Conservation (phyloP, 2,797 vertebrate species). For the Anableps anableps region DNA sequence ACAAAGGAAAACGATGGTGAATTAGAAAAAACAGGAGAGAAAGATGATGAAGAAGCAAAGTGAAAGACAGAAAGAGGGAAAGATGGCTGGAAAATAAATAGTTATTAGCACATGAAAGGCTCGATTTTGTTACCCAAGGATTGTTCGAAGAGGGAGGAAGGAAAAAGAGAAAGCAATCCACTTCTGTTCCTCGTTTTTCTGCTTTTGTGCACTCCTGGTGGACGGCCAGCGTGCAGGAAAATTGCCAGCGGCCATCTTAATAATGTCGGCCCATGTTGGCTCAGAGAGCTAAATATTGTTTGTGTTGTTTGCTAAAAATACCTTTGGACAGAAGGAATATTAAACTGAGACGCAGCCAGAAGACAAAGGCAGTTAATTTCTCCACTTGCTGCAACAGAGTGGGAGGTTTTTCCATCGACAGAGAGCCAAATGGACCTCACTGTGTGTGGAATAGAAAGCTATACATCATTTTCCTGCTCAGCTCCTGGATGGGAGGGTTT, state of each 20-base stretch:
- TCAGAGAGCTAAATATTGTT: conserved; percentile 37
- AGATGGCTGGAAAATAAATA: conserved; percentile 11
- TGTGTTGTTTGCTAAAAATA: conserved; percentile 50
- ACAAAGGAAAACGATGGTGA: conserved; percentile 24
- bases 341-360: conserved; percentile 14
- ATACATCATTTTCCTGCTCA: not conserved
- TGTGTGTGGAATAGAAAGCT: not conserved
- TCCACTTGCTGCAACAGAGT: conserved; percentile 17
- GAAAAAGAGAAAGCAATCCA: conserved; percentile 17
- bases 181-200: conserved; percentile 16
- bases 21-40: not conserved
- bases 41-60: conserved; percentile 10
- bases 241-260: conserved; percentile 36
- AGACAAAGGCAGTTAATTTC: conserved; percentile 48
- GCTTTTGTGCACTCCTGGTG: conserved; percentile 31
- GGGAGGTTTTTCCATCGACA: conserved; percentile 11
- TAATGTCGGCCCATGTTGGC: conserved; percentile 32
- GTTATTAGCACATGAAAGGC: conserved; percentile 17
- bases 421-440: not conserved
- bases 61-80: conserved; percentile 38
- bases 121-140: not conserved
- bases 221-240: conserved; percentile 35
- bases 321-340: conserved; percentile 40
- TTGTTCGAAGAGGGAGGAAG: not conserved
- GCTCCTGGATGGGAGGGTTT: not conserved